A percentile compares a stretch with the other conserved stretches of the same genome.
phyloP scores from a whole-genome alignment of 2,888 invertebrate genomes.

The Cheilosia variabilis region DNA sequence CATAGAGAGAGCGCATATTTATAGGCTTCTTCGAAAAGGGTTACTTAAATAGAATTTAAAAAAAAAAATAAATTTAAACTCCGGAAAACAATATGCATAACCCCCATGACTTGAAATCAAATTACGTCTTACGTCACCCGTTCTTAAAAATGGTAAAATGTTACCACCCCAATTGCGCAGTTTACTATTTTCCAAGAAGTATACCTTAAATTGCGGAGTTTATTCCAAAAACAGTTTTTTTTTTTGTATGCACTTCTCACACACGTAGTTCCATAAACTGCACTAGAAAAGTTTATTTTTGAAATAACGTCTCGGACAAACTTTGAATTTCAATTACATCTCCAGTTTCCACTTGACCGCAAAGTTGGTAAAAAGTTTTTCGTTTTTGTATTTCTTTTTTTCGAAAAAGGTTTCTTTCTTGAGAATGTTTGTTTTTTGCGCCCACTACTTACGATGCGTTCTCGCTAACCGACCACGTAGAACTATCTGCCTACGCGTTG shows the following conservation, averaged over 20 bases:
- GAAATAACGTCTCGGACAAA: not conserved
- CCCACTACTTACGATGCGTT: slow-evolving; percentile 29
- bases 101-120: too few species aligned
- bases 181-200: not conserved
- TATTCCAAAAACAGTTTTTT: slow-evolving; percentile 19
- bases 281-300: not conserved
- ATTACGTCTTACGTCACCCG: too few species aligned
- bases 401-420: not conserved
- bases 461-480: slow-evolving; percentile 43
- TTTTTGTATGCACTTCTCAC: not conserved
- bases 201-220: slow-evolving; percentile 1
- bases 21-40: too few species aligned
- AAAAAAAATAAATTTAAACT: too few species aligned
- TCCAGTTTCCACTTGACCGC: slow-evolving; percentile 14
- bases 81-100: too few species aligned
- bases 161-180: too few species aligned
- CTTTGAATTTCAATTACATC: slow-evolving; percentile 31
- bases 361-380: slow-evolving; percentile 13
- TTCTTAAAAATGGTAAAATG: too few species aligned
- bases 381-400: not conserved
- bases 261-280: slow-evolving; percentile 8
- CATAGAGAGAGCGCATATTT: too few species aligned
- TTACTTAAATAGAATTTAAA: too few species aligned
- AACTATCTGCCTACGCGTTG: slow-evolving; percentile 59
- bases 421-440: not conserved